Base-by-base conservation (phyloP, 1,140 invertebrate genomes). In the Drosophila kepulauana region DNA sequence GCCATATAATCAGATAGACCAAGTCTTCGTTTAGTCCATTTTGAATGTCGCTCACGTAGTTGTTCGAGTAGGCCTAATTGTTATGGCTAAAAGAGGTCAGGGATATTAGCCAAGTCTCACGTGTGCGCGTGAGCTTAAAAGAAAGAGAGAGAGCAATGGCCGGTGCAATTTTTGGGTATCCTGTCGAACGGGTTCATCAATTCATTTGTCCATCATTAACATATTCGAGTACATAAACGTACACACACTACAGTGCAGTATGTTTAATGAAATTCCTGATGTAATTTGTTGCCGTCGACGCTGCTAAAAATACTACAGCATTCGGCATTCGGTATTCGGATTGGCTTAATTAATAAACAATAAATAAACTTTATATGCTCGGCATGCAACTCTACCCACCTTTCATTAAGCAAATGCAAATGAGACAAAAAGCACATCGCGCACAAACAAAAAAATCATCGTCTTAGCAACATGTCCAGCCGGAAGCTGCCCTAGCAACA, bases 21-120 rank as follows among this genome's bases (percentile, higher is more conserved):
- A 16, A 65, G 49, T 35, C 49, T 57, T 49, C 54, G 59, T 66
- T 69, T 67, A 82, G 79, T 48, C 69, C 15, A 73, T 76, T 82
- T 79, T 87, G 76, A 86, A 87, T 86, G 82, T 82, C 82, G 68
- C 75, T 82, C 82, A 87, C 82, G 82, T 86, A 87, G 66, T 58
- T 25, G 20, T 25, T 25, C 73, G 46, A 62, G 66, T 41, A 66
- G 82, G 79, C 76, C 69, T 65, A 51, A 43, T 62, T 43, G 66
- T 61, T 58, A 79, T 64, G 20, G 38, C 49, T 15, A 52, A 81
- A 81, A 79, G 81, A 72, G 82, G 79, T 85, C 82, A 86, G 70
- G 82, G 82, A 73, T 85, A 75, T 33, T 51, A 45, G 5, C 13
- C 38, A 33, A 28, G 30, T 1, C 28, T 57, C 52, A 74, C 48